Evolutionary conservation across 2,797 vertebrate species (phyloP).

Genomic region (Urophycis tenuis): DNA sequence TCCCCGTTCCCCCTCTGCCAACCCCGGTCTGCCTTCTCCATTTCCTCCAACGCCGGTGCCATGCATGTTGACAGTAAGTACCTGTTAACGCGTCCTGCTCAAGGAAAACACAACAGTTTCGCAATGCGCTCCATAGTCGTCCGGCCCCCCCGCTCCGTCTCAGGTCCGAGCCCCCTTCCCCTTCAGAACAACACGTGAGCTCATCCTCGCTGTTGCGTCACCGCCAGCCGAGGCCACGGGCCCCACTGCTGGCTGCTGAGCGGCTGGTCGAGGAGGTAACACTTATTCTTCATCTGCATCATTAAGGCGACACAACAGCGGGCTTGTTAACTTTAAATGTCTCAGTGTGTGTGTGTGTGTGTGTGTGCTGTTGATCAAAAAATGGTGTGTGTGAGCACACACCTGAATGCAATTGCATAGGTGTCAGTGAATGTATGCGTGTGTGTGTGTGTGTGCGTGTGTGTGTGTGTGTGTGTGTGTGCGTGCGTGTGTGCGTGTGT

Average conservation of each 20-base stretch:
- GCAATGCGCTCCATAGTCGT: background rate
- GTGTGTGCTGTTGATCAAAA: background rate
- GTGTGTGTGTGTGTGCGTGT: background rate
- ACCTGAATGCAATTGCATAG: constrained; percentile 1
- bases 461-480: background rate
- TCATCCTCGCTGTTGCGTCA: background rate
- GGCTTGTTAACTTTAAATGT: background rate
- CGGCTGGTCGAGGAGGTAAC: background rate
- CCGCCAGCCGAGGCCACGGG: too few relatives aligned
- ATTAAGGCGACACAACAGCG: background rate
- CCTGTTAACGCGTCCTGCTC: background rate
- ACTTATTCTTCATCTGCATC: background rate
- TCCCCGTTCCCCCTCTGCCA: background rate
- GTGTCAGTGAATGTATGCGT: background rate
- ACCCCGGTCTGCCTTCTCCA: background rate
- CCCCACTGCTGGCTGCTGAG: background rate
- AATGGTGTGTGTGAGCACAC: background rate
- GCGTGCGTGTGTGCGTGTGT: too few relatives aligned
- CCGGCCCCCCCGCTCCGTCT: background rate
- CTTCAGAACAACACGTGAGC: background rate
- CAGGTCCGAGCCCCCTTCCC: background rate
- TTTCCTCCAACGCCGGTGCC: background rate
- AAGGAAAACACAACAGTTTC: background rate
- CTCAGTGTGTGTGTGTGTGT: background rate
- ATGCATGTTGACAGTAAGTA: background rate